phyloP scores from a whole-genome alignment of 2,888 invertebrate genomes.

The Phalera bucephala region DNA sequence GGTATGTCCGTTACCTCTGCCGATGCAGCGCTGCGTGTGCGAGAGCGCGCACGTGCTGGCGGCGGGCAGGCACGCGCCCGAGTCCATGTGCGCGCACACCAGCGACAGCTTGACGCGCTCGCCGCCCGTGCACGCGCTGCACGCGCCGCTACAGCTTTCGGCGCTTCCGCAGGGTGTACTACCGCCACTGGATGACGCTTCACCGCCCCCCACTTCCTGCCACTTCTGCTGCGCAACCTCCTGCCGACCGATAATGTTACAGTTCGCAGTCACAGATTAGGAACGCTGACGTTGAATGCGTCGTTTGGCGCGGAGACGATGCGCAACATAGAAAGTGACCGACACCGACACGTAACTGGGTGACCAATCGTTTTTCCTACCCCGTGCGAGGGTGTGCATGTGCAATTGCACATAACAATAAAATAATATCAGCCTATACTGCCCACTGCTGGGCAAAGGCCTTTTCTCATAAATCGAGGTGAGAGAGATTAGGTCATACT shows the following conservation, averaged over 20 bases:
- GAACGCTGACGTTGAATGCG: too few relatives aligned
- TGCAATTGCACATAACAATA: too few relatives aligned
- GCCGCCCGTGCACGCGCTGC: conserved; percentile 47
- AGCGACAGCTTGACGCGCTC: conserved; percentile 61
- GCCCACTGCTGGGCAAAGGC: too few relatives aligned
- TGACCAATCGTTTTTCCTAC: too few relatives aligned
- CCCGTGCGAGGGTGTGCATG: too few relatives aligned
- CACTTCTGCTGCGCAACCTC: conserved; percentile 69
- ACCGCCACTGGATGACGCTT: conserved; percentile 54
- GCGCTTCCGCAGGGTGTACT: conserved; percentile 46
- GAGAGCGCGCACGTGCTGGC: conserved; percentile 70
- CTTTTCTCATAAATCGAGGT: too few relatives aligned
- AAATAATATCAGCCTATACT: too few relatives aligned
- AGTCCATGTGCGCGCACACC: conserved; percentile 73
- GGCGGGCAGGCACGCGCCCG: conserved; percentile 62
- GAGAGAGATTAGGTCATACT: too few relatives aligned
- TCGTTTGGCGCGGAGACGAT: too few relatives aligned
- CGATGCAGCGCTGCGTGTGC: conserved; percentile 70
- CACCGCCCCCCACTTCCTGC: conserved; percentile 62
- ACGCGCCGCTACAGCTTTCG: conserved; percentile 39
- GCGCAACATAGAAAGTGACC: too few relatives aligned
- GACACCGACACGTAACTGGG: too few relatives aligned
- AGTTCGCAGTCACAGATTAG: too few relatives aligned
- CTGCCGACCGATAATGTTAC: conserved; percentile 29
- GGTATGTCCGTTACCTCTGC: conserved; percentile 69